Base-by-base conservation (phyloP, 2,113 vertebrate species). In the Corythornis cristatus region DNA sequence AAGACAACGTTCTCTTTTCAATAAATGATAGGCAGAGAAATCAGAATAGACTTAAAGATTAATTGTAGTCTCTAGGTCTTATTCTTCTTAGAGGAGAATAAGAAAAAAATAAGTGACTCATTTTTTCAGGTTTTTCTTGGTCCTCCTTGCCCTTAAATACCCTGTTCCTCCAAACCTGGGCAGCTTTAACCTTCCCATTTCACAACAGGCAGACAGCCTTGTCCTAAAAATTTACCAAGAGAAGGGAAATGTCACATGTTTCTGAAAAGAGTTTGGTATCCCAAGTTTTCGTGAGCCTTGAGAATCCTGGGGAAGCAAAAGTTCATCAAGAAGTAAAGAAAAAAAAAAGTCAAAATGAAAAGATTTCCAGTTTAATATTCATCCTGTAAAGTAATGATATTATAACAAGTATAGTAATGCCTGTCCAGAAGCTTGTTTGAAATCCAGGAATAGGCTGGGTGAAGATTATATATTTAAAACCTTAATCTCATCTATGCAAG, bases 1-100 rank as follows among this genome's bases (percentile, higher is more conserved):
- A 57, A 87, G 74, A 33, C 21, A 82, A 64, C 21, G 45, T 70
- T 90, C 77, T 79, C 51, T 83, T 51, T 62, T 89, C 23, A 4
- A 74, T 89, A 68, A 93, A 79, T 51, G 56, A 76, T 62, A 84
- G 37, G 22, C 20, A 73, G 51, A 89, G 33, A 94, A 87, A 89
- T 85, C 74, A 62, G 57, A 54, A 67, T n/a, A 72, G 66, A 53
- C 16, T 68, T 66, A 17, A 72, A 86, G 62, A 93, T 65, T 78
- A 75, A 70, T 73, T 65, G 15, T 61, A 70, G 45, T 76, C 22
- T 68, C 22, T 46, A 64, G 51, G 20, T 56, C 15, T 53, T 31
- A 50, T 53, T 89, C 22, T 77, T 71, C 57, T 78, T 35, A 31
- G 17, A 90, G 33, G 22, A 89, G 46, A 79, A 73, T 45, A 60